Evolutionary conservation across 1,140 invertebrate genomes (phyloP), one percentile per base, ranked within the genome.

Genomic region (Heliothis virescens): DNA sequence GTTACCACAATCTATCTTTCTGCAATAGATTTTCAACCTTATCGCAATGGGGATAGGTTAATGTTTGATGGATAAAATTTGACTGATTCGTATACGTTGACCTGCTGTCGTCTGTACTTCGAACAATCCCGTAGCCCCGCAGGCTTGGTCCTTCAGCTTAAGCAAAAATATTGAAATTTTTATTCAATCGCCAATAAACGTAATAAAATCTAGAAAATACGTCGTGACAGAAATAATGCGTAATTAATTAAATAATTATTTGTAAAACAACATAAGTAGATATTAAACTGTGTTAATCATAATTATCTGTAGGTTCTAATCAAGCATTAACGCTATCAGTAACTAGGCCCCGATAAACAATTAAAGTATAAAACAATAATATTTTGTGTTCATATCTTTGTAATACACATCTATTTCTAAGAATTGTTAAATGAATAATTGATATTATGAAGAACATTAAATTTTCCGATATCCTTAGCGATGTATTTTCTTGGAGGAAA

Each of bases 281-380:
- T 34, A 65, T 65, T 47, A n/a, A 16, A 41, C 13, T 47, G 47
- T 18, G 65, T 69, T 69, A 26, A 69, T 69, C 65, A 47, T 3
- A 26, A 52, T 16, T 67, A 18, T 26, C 41, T 10, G 47, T 15
- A 48, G 18, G 9, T 18, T 48, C n/a, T 65, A 69, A 69, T 69
- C 65, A 69, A 69, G 65, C 26, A 50, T 67, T 21, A 13, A 18
- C 65, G 13, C 50, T 50, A 69, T 69, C 65, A 47, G 41, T 69
- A 52, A 26, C 65, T 69, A 47, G 65, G 65, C 65, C 21, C 47
- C 0, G 65, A 69, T 69, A 69, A 69, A 16, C 3, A 13, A 50
- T 69, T 47, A 65, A 65, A 65, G 11, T 34, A 65, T 65, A 69
- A 69, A 69, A 69, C 65, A 69, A 69, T 69, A 69, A 69, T 52